Conservation (phyloP, 1,140 invertebrate species). For the Drosophila repletoides region DNA sequence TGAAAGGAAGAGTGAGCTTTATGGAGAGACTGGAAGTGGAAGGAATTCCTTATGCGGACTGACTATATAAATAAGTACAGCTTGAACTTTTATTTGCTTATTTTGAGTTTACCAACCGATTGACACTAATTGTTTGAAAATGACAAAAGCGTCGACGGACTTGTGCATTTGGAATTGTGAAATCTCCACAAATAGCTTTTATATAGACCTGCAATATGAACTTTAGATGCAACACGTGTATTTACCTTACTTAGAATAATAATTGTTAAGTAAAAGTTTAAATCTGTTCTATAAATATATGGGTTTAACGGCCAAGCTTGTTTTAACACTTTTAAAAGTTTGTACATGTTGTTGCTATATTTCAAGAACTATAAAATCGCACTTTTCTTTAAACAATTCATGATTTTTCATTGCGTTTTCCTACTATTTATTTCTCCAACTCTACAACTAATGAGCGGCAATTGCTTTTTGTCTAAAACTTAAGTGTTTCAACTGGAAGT, state of each 20-base stretch:
- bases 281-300: slow-evolving; percentile 1
- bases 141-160: slow-evolving; percentile 44
- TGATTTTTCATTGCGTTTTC: not conserved
- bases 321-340: too few species aligned
- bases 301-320: too few species aligned
- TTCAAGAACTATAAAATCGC: too few species aligned
- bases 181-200: slow-evolving; percentile 39
- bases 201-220: slow-evolving; percentile 16
- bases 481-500: not conserved
- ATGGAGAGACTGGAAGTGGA: not conserved
- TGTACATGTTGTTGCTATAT: too few species aligned
- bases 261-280: slow-evolving; percentile 17
- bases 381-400: slow-evolving; percentile 1
- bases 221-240: slow-evolving; percentile 10
- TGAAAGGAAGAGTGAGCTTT: not conserved
- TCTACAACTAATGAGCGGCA: too few species aligned
- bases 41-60: slow-evolving; percentile 10
- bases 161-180: slow-evolving; percentile 47
- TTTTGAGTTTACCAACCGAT: slow-evolving; percentile 73
- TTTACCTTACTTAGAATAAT: slow-evolving; percentile 23
- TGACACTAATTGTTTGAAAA: slow-evolving; percentile 78
- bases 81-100: slow-evolving; percentile 59
- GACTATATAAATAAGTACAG: slow-evolving; percentile 37
- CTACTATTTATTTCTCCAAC: too few species aligned
- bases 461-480: not conserved